These are phyloP conservation scores for Heterodera carotae DNA, from an alignment of 1,140 invertebrate genomes.

Conservation along the genomic window DNA sequence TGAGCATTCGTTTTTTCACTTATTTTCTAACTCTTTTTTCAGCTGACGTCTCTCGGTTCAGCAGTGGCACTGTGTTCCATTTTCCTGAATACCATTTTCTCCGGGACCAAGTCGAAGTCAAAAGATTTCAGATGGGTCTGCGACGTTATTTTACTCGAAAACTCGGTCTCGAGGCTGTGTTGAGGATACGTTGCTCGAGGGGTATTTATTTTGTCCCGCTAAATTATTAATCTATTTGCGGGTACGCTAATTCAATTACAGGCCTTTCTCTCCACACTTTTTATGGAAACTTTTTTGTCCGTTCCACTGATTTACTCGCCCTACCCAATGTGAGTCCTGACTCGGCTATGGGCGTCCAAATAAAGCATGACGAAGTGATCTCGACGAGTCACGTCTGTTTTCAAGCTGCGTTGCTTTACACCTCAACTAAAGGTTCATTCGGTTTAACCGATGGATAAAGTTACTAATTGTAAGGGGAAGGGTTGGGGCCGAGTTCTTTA, in stretches of 20 bases:
- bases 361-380: slow-evolving; percentile 87
- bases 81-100: slow-evolving; percentile 82
- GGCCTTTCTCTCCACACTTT: slow-evolving; percentile 89
- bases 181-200: slow-evolving; percentile 89
- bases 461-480: no score
- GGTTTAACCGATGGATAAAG: no score
- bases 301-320: slow-evolving; percentile 92
- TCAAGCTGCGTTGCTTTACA: slow-evolving; percentile 95
- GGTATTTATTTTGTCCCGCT: slow-evolving; percentile 68
- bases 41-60: slow-evolving; percentile 80
- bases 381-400: slow-evolving; percentile 89
- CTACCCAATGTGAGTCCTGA: slow-evolving; percentile 97
- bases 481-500: not conserved
- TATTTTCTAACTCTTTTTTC: slow-evolving; percentile 33
- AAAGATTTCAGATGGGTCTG: slow-evolving; percentile 78
- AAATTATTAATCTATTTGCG: slow-evolving; percentile 19
- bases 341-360: slow-evolving; percentile 94
- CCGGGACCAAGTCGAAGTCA: slow-evolving; percentile 73
- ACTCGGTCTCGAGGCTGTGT: slow-evolving; percentile 97
- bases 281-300: slow-evolving; percentile 98
- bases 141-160: slow-evolving; percentile 89
- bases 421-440: slow-evolving; percentile 92
- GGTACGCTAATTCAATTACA: slow-evolving; percentile 44
- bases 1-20: not conserved
- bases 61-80: slow-evolving; percentile 88